These are phyloP conservation scores for Pseudorhiza aurosa DNA, from an alignment of 30 jellyfish, hydroid and myxozoan genomes.

Conservation along the genomic window DNA sequence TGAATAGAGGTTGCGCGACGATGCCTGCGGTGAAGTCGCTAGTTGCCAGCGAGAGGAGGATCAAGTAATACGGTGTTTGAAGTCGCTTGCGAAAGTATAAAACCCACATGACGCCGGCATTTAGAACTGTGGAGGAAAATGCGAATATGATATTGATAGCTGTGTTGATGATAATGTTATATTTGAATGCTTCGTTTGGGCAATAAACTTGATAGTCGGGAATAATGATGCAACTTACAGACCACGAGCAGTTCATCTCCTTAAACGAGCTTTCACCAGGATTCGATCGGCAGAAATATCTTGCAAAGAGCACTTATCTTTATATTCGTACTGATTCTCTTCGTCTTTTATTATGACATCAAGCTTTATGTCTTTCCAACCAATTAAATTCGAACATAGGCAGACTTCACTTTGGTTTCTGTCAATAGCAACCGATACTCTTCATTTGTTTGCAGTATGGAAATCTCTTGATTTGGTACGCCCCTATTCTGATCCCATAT, in stretches of 20 bases:
- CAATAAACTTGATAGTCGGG: slow-evolving; percentile 56
- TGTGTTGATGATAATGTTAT: slow-evolving; percentile 36
- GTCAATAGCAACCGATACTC: too few species aligned
- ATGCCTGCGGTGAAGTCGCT: slow-evolving; percentile 74
- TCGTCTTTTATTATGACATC: too few species aligned
- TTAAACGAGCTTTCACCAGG: too few species aligned
- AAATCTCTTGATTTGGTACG: too few species aligned
- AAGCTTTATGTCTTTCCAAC: too few species aligned
- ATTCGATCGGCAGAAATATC: too few species aligned
- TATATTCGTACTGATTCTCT: too few species aligned
- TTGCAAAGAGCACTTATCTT: too few species aligned
- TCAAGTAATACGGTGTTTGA: slow-evolving; percentile 55
- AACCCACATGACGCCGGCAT: slow-evolving; percentile 73
- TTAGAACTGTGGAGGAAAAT: slow-evolving; percentile 26
- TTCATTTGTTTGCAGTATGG: too few species aligned
- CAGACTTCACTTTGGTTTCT: too few species aligned
- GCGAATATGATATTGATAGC: slow-evolving; percentile 36
- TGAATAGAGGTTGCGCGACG: slow-evolving; percentile 62
- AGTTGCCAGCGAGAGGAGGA: slow-evolving; percentile 44
- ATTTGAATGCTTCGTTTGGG: slow-evolving; percentile 6
- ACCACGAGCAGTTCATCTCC: slow-evolving; percentile 56
- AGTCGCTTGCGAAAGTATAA: slow-evolving; percentile 53
- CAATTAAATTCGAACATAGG: too few species aligned
- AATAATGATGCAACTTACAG: slow-evolving; percentile 31
- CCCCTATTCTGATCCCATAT: too few species aligned